Conservation (phyloP, 2,797 vertebrate genomes). For the Rhincodon typus region DNA sequence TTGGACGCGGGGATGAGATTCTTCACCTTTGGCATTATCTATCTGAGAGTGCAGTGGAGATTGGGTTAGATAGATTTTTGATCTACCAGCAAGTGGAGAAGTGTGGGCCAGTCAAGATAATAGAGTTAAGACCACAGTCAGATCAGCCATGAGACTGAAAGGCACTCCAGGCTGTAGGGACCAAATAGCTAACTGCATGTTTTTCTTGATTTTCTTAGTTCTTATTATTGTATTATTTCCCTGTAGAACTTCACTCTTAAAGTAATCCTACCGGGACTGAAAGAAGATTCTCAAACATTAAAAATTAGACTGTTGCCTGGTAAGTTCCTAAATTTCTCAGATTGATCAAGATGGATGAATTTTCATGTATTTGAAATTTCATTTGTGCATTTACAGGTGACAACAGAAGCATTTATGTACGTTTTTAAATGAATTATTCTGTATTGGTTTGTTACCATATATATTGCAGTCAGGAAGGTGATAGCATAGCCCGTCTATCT, state of each 20-base stretch:
- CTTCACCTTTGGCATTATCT: background rate
- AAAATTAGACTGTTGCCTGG: slow-evolving; percentile 72
- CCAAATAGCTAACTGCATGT: background rate
- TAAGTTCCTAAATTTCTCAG: slow-evolving; percentile 47
- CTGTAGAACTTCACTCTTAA: slow-evolving; percentile 66
- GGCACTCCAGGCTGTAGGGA: background rate
- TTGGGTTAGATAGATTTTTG: background rate
- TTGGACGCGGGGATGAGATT: too few species aligned
- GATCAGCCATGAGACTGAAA: background rate
- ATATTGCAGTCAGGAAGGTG: background rate
- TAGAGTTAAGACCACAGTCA: background rate
- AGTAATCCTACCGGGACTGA: slow-evolving; percentile 69
- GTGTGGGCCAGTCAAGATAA: background rate
- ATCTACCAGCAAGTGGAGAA: background rate
- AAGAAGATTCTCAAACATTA: slow-evolving; percentile 57
- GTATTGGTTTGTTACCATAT: background rate
- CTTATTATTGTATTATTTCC: slow-evolving; percentile 41
- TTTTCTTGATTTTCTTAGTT: too few species aligned
- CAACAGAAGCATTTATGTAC: background rate
- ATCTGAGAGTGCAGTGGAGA: background rate
- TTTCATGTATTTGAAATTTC: background rate
- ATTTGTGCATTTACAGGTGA: background rate
- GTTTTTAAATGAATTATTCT: background rate
- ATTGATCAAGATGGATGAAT: background rate
- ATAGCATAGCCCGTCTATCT: background rate